A percentile compares a stretch with the other conserved stretches of the same genome.
Evolutionary conservation across 2,113 vertebrate genomes (phyloP).

Genomic region (Morphnarchus princeps): DNA sequence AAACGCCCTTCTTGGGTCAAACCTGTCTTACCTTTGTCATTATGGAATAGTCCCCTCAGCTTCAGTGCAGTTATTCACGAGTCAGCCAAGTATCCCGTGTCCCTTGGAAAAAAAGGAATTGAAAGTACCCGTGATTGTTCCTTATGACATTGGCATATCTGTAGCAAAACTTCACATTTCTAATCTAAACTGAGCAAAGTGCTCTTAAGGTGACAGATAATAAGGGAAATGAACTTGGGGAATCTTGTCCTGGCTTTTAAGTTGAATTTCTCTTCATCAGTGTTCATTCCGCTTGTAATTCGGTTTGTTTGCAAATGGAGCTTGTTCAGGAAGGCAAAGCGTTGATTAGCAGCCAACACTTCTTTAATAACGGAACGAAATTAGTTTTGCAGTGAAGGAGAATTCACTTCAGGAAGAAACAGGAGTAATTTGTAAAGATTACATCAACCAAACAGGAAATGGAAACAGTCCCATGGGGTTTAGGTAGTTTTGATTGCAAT

Average conservation of each 20-base stretch:
- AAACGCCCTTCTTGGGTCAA: neutral
- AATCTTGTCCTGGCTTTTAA: neutral
- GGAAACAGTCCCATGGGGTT: neutral
- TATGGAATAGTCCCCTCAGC: neutral
- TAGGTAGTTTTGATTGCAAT: neutral
- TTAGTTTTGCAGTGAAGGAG: constrained; percentile 18
- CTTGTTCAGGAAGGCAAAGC: neutral
- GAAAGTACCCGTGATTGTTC: neutral
- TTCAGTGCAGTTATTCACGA: neutral
- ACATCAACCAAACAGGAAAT: constrained; percentile 40
- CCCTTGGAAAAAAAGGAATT: neutral
- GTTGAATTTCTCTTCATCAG: neutral
- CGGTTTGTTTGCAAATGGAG: neutral
- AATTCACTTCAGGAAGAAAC: constrained; percentile 45
- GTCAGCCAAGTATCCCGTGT: neutral
- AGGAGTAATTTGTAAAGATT: constrained; percentile 23
- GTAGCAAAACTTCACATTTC: neutral
- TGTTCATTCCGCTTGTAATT: neutral
- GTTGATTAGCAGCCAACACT: neutral
- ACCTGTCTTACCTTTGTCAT: neutral
- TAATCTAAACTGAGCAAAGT: neutral
- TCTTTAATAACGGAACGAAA: constrained; percentile 41
- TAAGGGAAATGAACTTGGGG: neutral
- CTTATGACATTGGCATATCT: neutral
- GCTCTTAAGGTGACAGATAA: neutral